Evolutionary conservation across 2,113 vertebrate genomes (phyloP), one percentile per base, ranked within the genome.

Genomic region (Cyprinus carpio): DNA sequence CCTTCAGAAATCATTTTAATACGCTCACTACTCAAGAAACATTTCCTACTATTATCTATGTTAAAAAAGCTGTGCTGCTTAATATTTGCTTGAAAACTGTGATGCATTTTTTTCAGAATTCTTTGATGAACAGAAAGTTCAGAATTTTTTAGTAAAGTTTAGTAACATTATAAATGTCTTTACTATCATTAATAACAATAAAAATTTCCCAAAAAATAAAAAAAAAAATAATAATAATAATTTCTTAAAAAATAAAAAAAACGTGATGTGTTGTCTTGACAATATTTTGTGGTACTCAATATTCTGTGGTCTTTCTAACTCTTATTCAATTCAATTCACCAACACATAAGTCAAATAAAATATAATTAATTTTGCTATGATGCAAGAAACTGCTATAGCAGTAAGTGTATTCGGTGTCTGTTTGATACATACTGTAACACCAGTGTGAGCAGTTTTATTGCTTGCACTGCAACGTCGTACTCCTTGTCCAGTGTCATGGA

Each of bases 401-500:
- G 16, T 11, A 82, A 31, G 46, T 31, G 15, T n/a, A 18, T 64
- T 58, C 13, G 46, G 23, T 10, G 34, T 18, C 4, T 20, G 46
- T 86, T 51, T n/a, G 40, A 49, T 88, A 96, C 97, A 96, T 96
- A 99, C 98, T 99, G 98, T 95, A 99, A 96, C 92, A 99, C 98
- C 89, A 99, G 96, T 88, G 98, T 99, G 89, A 99, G 97, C 89
- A 99, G 96, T 92, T 99, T 99, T 95, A 99, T 99, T 93, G 98
- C 98, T 96, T 99, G 98, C 84, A 99, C 98, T 91, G 98, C 98
- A 89, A 99, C 98, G 85, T 99, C 98, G 40, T 99, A 99, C 94
- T 99, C 98, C 92, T 99, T 99, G 92, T 99, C 98, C 88, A 99
- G 96, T 90, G 98, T 99, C 98, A 99, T 99, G 88, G 98, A 99